Evolutionary conservation across 2,888 invertebrate genomes (phyloP).

Genomic region (Brachynemurus nebulosus): DNA sequence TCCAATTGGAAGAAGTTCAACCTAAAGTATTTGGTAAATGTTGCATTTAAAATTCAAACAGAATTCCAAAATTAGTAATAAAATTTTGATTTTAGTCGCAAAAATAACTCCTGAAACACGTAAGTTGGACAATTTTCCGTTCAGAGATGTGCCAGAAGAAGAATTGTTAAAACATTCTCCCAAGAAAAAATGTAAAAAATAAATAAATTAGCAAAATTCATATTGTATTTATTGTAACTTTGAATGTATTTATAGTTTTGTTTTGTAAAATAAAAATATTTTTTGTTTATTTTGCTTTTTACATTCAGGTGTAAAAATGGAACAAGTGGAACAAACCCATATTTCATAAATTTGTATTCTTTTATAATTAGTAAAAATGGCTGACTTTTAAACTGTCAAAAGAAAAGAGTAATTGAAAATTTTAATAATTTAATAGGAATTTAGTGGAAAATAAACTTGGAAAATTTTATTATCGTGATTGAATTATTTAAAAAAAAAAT

Average conservation of each 20-base stretch:
- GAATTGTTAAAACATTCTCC: background rate
- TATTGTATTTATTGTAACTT: background rate
- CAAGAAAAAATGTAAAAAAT: background rate
- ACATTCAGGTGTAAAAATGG: no score
- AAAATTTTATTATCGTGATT: no score
- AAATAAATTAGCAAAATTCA: no score
- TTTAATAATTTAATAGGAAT: no score
- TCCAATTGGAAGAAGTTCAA: constrained; percentile 54
- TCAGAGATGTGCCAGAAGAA: constrained; percentile 30
- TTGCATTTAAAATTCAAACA: background rate
- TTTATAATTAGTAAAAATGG: background rate
- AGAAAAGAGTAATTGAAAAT: no score
- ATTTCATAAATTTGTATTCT: no score
- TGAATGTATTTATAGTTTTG: background rate
- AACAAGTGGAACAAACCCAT: no score
- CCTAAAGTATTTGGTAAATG: constrained; percentile 50
- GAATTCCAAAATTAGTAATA: background rate
- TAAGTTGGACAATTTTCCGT: constrained; percentile 49
- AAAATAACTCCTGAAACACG: constrained; percentile 44
- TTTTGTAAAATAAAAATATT: background rate
- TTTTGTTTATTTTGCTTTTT: background rate
- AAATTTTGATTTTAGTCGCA: constrained; percentile 37
- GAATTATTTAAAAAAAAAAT: no score
- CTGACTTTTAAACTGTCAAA: no score
- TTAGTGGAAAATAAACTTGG: no score